Base-by-base conservation (phyloP, 2,797 vertebrate genomes). In the Sebastiscus albofasciatus region DNA sequence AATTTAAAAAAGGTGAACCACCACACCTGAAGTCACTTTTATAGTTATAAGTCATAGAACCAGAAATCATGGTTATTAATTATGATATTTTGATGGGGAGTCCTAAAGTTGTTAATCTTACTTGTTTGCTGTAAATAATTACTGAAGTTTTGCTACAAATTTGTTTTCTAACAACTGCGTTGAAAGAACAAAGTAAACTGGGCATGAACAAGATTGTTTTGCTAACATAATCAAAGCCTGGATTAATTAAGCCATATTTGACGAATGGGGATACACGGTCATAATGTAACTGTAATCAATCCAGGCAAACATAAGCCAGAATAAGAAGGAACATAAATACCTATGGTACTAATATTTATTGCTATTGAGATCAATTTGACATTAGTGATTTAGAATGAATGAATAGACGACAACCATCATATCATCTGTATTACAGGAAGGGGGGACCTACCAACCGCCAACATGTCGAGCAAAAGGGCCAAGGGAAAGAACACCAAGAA, bases 401-500 rank as follows among this genome's bases (percentile, higher is more conserved):
- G 5, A 39, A 39, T 26, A 33, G 22, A 49, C 80, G 16, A 82
- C 46, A 13, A 5, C 9, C 18, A 36, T 77, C 10, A 5, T 65
- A 6, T 78, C 6, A 6, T 75, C 8, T 86, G 8, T 31, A 6
- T 77, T 68, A 16, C 29, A 92, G 87, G 65, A 83, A 71, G 61
- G 66, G 52, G 54, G 36, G 20, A 83, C 46, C 34, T 14, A 75
- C 64, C 33, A 56, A 18, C 79, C 2, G 71, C 78, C 96, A 97
- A 76, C 84, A 98, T 99, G 98, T 98, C 98, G 0, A 99, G 97
- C 96, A 98, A 98, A 97, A 95, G 96, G 87, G 97, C 97, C 70
- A 98, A 98, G 95, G 97, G 97, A 8, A 99, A 99, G 94, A 97
- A 97, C 93, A 98, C 97, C 84, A 99, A 98, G 95, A 99, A 98